Evolutionary conservation across 2,113 vertebrate species (phyloP).

Genomic region (Hippocampus comes): DNA sequence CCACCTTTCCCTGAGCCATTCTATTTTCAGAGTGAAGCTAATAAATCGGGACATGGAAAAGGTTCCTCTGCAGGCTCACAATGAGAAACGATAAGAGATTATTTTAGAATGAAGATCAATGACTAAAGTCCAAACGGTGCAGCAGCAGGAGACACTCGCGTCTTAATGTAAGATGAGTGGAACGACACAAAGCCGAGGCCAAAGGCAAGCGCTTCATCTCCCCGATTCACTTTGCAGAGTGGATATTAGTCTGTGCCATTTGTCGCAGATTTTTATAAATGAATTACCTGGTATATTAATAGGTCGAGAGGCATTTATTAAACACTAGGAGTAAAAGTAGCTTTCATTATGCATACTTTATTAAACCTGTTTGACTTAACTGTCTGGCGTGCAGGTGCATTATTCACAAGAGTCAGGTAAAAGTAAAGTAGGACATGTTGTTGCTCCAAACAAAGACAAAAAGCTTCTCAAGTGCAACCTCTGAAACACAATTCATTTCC

Average conservation of each 20-base stretch:
- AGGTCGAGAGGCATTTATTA: slow-evolving; percentile 67
- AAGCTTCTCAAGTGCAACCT: neutral
- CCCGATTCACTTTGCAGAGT: slow-evolving; percentile 60
- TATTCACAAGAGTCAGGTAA: slow-evolving; percentile 37
- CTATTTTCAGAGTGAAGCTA: slow-evolving; percentile 71
- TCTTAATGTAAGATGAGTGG: slow-evolving; percentile 64
- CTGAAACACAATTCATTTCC: neutral
- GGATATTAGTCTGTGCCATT: slow-evolving; percentile 66
- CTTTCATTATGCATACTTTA: slow-evolving; percentile 72
- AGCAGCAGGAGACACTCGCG: slow-evolving; percentile 39
- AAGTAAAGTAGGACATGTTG: neutral
- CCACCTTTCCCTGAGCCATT: slow-evolving; percentile 63
- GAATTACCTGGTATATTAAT: slow-evolving; percentile 69
- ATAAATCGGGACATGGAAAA: slow-evolving; percentile 66
- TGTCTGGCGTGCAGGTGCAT: slow-evolving; percentile 30
- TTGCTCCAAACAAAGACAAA: neutral
- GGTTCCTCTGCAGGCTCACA: slow-evolving; percentile 69
- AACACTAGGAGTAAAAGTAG: slow-evolving; percentile 72
- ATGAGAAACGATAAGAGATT: slow-evolving; percentile 74
- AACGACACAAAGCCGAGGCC: slow-evolving; percentile 61
- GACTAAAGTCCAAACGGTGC: slow-evolving; percentile 60
- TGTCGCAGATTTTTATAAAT: slow-evolving; percentile 69
- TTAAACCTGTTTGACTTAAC: slow-evolving; percentile 68
- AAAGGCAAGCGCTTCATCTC: slow-evolving; percentile 69
- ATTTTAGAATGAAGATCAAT: slow-evolving; percentile 77